These are phyloP conservation scores for Paguma larvata DNA, from an alignment of 2,797 vertebrate species.

Conservation along the genomic window DNA sequence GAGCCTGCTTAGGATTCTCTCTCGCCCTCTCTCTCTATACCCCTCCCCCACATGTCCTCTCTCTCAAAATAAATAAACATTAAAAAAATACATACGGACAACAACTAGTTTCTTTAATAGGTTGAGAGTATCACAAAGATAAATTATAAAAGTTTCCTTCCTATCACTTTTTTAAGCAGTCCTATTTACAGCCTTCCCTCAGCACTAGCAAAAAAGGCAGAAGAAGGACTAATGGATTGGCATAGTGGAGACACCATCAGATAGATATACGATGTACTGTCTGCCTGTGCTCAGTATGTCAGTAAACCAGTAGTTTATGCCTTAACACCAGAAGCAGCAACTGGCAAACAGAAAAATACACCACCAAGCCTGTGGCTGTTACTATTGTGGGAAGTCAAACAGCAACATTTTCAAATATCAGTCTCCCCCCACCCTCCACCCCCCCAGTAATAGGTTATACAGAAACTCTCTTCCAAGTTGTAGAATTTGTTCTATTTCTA, in stretches of 20 bases:
- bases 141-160: background rate
- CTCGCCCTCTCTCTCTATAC: too few relatives aligned
- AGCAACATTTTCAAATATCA: constrained; percentile 31
- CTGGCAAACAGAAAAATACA: background rate
- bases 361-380: background rate
- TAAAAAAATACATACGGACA: background rate
- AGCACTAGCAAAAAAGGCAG: background rate
- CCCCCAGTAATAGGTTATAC: background rate
- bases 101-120: constrained; percentile 33
- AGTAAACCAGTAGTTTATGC: background rate
- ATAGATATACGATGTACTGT: background rate
- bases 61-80: background rate
- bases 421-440: background rate
- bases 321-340: background rate
- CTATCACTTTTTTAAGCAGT: background rate
- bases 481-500: constrained; percentile 47
- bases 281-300: background rate
- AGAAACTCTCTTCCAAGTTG: constrained; percentile 8
- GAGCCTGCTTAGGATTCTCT: too few relatives aligned
- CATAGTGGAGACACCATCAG: background rate
- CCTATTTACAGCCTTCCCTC: background rate
- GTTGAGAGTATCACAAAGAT: background rate
- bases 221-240: background rate
- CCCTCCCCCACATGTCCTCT: too few relatives aligned
- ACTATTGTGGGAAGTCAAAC: background rate